Conservation (phyloP, 2,113 vertebrate species). For the Acanthochromis polyacanthus region DNA sequence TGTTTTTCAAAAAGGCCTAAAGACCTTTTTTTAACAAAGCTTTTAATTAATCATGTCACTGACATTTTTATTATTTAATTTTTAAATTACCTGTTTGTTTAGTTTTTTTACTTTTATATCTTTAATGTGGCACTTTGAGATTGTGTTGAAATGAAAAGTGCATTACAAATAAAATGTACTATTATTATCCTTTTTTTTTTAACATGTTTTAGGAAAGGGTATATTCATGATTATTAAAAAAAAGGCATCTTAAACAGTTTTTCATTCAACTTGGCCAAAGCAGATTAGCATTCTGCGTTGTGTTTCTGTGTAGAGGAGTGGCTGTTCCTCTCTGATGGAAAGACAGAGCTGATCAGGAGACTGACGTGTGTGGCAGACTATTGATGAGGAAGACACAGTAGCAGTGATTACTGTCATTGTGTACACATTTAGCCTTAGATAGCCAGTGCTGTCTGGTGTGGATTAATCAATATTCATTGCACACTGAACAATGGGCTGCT, state of each 20-base stretch:
- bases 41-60: no score
- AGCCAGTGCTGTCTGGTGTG: constrained; percentile 35
- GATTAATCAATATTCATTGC: constrained; percentile 66
- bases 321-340: constrained; percentile 20
- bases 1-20: no score
- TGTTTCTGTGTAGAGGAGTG: neutral
- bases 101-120: no score
- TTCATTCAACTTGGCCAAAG: constrained; percentile 17
- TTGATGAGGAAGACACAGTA: constrained; percentile 46
- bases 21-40: no score
- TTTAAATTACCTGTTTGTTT: no score
- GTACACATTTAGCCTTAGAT: constrained; percentile 28
- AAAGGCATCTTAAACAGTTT: neutral
- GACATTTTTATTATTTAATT: no score
- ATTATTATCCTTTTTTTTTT: neutral
- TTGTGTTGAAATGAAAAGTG: no score
- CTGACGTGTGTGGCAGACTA: constrained; percentile 33
- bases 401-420: constrained; percentile 59
- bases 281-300: neutral
- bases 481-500: constrained; percentile 8
- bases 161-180: no score
- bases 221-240: neutral
- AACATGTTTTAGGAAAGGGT: neutral
- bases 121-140: no score
- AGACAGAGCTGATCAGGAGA: constrained; percentile 14